These are phyloP conservation scores for Meloe dianella DNA, from an alignment of 2,888 invertebrate species.

Conservation along the genomic window DNA sequence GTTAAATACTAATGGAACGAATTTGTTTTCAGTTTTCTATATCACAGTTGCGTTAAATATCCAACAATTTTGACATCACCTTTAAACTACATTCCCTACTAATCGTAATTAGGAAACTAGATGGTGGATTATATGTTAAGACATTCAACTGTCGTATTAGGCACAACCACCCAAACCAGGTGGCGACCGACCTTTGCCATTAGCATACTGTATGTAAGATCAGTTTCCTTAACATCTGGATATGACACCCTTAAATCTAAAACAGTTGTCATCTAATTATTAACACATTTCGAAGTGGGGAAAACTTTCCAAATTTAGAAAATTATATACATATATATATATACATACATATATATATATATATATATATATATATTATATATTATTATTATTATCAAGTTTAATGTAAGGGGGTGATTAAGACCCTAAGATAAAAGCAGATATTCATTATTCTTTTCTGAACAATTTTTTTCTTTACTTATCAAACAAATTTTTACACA, in stretches of 20 bases:
- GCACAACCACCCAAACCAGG: conserved; percentile 21
- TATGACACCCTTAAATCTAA: not conserved
- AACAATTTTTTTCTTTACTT: too few species aligned
- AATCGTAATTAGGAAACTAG: conserved; percentile 28
- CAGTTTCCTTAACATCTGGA: conserved; percentile 10
- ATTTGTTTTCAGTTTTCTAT: not conserved
- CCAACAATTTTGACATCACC: not conserved
- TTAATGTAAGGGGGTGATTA: too few species aligned
- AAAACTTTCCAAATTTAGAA: not conserved
- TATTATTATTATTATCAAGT: too few species aligned
- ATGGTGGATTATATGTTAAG: conserved; percentile 10
- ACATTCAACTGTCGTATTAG: conserved; percentile 18
- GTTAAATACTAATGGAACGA: not conserved
- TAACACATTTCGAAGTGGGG: not conserved
- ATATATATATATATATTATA: too few species aligned
- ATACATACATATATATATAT: too few species aligned
- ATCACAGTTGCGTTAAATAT: not conserved
- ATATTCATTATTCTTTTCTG: too few species aligned
- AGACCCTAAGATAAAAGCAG: too few species aligned
- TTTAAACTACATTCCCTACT: conserved; percentile 5
- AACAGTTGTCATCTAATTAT: conserved; percentile 6
- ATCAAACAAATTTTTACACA: too few species aligned
- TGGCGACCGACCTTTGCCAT: conserved; percentile 36
- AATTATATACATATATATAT: not conserved
- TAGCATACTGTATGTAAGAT: conserved; percentile 25